phyloP scores from a whole-genome alignment of 2,797 vertebrate species.

The Kryptopterus vitreolus region DNA sequence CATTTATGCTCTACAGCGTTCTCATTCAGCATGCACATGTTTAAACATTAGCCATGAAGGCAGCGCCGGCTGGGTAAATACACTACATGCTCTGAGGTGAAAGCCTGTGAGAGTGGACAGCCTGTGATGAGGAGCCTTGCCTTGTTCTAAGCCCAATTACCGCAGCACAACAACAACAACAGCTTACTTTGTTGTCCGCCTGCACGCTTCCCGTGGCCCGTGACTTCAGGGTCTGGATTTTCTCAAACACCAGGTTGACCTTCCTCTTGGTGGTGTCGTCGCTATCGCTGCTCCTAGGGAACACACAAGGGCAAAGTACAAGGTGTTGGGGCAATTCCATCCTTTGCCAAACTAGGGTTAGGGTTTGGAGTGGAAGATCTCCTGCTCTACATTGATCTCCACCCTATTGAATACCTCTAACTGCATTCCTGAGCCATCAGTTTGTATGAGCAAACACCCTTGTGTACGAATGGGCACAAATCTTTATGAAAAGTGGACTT shows the following conservation, averaged over 20 bases:
- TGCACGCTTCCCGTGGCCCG: conserved; percentile 81
- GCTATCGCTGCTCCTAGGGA: conserved; percentile 84
- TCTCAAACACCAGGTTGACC: conserved; percentile 98
- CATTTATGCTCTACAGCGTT: conserved; percentile 15
- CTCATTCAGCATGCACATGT: conserved; percentile 23
- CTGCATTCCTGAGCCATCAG: too few relatives aligned
- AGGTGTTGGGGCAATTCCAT: too few relatives aligned
- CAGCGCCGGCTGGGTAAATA: conserved; percentile 48
- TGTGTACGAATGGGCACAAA: too few relatives aligned
- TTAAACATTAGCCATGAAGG: conserved; percentile 46
- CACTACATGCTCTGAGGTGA: conserved; percentile 46
- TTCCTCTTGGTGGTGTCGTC: conserved; percentile 94
- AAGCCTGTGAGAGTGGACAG: conserved; percentile 46
- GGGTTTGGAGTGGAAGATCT: too few relatives aligned
- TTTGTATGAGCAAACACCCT: too few relatives aligned
- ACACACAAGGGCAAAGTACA: conserved; percentile 42
- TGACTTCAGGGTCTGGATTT: conserved; percentile 97
- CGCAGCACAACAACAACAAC: conserved; percentile 54
- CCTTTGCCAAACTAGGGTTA: too few relatives aligned
- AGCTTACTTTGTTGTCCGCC: conserved; percentile 73
- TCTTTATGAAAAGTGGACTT: too few relatives aligned
- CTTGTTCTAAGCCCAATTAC: conserved; percentile 45
- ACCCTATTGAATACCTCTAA: too few relatives aligned
- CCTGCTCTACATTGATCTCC: too few relatives aligned
- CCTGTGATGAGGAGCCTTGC: conserved; percentile 51